These are phyloP conservation scores for Mormyrus iriodes DNA, from an alignment of 2,113 vertebrate genomes.

Conservation along the genomic window DNA sequence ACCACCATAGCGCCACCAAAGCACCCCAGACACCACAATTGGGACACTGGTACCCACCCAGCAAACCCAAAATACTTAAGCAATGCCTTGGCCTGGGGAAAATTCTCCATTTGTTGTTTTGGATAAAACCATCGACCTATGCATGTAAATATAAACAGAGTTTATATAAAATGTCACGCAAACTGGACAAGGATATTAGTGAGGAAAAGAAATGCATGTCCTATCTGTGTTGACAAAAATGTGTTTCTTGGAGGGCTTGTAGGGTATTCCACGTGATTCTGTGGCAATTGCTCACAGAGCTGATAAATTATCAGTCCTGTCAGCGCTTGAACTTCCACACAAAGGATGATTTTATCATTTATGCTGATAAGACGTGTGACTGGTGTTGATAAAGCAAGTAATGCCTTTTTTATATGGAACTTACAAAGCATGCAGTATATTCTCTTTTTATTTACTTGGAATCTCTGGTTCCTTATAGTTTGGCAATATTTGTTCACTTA, in stretches of 20 bases:
- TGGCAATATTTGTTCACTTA: background rate
- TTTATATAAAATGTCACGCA: background rate
- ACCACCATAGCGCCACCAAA: background rate
- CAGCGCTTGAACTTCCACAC: background rate
- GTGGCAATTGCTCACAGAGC: background rate
- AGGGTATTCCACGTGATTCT: background rate
- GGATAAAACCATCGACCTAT: background rate
- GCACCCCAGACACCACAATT: background rate
- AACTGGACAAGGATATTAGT: background rate
- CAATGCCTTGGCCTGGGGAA: background rate
- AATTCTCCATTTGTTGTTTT: background rate
- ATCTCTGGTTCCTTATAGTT: background rate
- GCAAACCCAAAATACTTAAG: background rate
- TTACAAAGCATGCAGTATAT: background rate
- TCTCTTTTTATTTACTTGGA: background rate
- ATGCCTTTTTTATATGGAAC: background rate
- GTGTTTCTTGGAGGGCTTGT: background rate
- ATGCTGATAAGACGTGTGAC: background rate
- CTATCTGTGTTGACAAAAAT: background rate
- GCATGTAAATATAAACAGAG: background rate
- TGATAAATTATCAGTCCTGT: background rate
- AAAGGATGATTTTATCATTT: background rate
- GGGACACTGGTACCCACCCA: background rate
- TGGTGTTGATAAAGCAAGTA: background rate
- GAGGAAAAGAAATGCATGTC: background rate